These are phyloP conservation scores for Steinernema hermaphroditum DNA, from an alignment of 2,888 invertebrate genomes.

Conservation along the genomic window DNA sequence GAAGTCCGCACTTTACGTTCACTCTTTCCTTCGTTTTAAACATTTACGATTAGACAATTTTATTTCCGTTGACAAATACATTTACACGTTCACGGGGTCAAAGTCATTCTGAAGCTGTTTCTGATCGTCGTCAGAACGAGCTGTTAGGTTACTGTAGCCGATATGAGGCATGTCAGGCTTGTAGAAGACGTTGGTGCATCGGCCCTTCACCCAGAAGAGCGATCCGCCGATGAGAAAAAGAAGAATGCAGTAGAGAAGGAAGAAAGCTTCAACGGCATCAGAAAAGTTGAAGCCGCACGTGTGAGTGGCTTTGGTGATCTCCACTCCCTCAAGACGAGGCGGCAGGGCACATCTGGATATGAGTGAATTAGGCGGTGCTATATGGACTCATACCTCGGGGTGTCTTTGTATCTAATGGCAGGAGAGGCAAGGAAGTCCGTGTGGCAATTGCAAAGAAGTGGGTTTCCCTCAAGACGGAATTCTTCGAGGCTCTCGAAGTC, in stretches of 20 bases:
- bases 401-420: conserved; percentile 6
- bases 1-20: too few species aligned
- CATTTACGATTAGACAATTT: too few species aligned
- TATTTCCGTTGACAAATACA: neutral
- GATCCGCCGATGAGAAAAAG: conserved; percentile 20
- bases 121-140: conserved; percentile 36
- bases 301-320: conserved; percentile 21
- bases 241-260: conserved; percentile 3
- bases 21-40: too few species aligned
- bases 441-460: conserved; percentile 30
- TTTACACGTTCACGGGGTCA: conserved; percentile 18
- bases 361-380: too few species aligned
- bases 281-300: neutral
- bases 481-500: conserved; percentile 33
- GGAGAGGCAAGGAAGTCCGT: conserved; percentile 15
- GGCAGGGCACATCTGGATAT: conserved; percentile 35
- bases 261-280: neutral
- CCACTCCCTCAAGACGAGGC: conserved; percentile 17
- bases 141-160: conserved; percentile 39
- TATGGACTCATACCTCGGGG: conserved; percentile 31
- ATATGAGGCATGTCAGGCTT: conserved; percentile 37
- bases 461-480: conserved; percentile 36
- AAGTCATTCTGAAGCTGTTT: conserved; percentile 33
- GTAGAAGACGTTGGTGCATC: conserved; percentile 34
- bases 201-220: conserved; percentile 31